Conservation (phyloP, 2,113 vertebrate genomes). For the Xyliphius kryptos region DNA sequence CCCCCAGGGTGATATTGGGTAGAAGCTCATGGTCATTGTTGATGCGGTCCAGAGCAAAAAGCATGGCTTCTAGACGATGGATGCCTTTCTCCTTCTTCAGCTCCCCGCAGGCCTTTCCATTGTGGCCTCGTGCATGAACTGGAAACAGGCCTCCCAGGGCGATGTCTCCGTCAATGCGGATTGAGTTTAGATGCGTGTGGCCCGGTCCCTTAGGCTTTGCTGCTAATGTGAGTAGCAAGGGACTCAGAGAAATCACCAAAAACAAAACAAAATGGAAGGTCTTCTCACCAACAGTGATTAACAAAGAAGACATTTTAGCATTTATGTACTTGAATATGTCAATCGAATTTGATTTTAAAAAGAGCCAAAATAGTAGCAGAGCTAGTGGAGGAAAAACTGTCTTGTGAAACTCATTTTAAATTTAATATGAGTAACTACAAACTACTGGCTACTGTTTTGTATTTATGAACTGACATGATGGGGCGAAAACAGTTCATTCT, state of each 20-base stretch:
- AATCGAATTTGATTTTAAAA: not conserved
- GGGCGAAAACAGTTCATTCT: no score
- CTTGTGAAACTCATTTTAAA: conserved; percentile 30
- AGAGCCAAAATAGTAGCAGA: conserved; percentile 1
- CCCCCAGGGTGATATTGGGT: conserved; percentile 94
- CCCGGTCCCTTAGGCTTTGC: conserved; percentile 82
- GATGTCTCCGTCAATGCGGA: conserved; percentile 94
- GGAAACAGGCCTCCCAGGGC: conserved; percentile 93
- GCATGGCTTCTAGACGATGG: conserved; percentile 95
- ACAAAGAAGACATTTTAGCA: conserved; percentile 52
- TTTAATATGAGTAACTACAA: not conserved
- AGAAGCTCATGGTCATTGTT: conserved; percentile 93
- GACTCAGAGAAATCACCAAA: conserved; percentile 57
- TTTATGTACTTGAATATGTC: conserved; percentile 3
- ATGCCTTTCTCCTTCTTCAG: conserved; percentile 98
- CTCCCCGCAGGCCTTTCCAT: conserved; percentile 91
- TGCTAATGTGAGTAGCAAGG: conserved; percentile 61
- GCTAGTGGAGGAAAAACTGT: conserved; percentile 10
- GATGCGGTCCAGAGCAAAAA: conserved; percentile 93
- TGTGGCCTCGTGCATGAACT: conserved; percentile 82
- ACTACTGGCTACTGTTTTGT: conserved; percentile 6
- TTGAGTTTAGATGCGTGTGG: conserved; percentile 93
- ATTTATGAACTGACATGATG: no score
- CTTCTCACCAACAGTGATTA: conserved; percentile 32
- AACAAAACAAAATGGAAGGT: conserved; percentile 26